Conservation (phyloP, 2,797 vertebrate genomes). For the Bryconaethiops microstoma region DNA sequence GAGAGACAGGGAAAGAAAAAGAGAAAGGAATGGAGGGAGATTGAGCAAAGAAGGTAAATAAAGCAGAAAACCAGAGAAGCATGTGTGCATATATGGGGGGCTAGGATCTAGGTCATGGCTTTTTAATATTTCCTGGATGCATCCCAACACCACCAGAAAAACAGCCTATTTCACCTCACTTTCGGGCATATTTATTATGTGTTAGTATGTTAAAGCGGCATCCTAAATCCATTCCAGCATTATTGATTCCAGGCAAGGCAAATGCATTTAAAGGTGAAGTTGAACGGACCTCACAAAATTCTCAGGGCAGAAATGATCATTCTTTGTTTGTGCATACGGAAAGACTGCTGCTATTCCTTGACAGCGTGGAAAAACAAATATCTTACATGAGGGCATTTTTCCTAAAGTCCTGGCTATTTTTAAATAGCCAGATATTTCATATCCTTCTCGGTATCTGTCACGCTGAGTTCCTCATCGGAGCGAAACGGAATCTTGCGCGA, state of each 20-base stretch:
- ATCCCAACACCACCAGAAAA: constrained; percentile 30
- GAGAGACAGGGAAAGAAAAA: constrained; percentile 31
- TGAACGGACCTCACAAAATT: constrained; percentile 10
- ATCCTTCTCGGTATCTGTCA: constrained; percentile 53
- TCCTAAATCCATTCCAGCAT: constrained; percentile 26
- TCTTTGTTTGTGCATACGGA: constrained; percentile 46
- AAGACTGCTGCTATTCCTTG: constrained; percentile 50
- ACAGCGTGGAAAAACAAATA: constrained; percentile 59
- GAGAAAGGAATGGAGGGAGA: constrained; percentile 33
- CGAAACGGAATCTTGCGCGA: constrained; percentile 34
- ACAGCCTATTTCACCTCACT: constrained; percentile 30
- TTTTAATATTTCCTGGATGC: constrained; percentile 41
- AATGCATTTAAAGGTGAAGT: constrained; percentile 32
- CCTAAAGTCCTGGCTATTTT: constrained; percentile 52
- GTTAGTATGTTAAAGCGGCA: constrained; percentile 34
- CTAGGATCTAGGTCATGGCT: constrained; percentile 49
- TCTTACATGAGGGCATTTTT: constrained; percentile 52
- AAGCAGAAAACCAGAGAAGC: constrained; percentile 42
- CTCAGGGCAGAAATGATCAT: constrained; percentile 16
- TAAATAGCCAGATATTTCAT: constrained; percentile 48
- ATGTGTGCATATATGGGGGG: constrained; percentile 28
- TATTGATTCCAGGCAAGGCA: constrained; percentile 14
- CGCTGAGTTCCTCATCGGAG: constrained; percentile 45
- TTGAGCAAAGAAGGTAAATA: constrained; percentile 18
- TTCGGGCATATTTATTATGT: constrained; percentile 31